A percentile compares a stretch with the other conserved stretches of the same genome.
These are phyloP conservation scores for Ochotona princeps DNA, from an alignment of 2,113 vertebrate species.

Conservation along the genomic window DNA sequence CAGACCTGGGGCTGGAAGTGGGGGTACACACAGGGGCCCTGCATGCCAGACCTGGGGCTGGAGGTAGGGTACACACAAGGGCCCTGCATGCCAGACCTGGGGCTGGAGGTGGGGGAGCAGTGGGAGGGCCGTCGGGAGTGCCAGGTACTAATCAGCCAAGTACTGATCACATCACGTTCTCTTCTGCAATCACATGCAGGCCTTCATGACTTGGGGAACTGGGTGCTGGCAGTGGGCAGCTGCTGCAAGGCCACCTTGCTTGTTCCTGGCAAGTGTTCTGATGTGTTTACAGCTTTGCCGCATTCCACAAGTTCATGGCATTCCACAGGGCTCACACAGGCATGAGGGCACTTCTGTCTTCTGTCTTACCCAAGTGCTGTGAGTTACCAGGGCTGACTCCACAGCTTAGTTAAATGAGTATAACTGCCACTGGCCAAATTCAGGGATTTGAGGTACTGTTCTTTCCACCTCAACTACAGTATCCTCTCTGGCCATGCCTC, in stretches of 20 bases:
- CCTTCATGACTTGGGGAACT: neutral
- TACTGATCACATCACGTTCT: neutral
- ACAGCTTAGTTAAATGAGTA: neutral
- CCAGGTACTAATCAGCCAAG: constrained; percentile 1
- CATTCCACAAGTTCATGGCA: neutral
- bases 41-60: too few relatives aligned
- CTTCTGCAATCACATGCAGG: neutral
- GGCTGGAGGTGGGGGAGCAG: neutral
- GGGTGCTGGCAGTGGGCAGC: neutral
- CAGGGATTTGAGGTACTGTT: neutral
- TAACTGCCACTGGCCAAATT: neutral
- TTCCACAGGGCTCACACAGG: too few relatives aligned
- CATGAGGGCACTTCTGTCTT: neutral
- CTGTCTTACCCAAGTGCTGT: fast-evolving
- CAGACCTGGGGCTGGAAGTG: too few relatives aligned
- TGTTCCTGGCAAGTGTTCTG: neutral
- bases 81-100: neutral
- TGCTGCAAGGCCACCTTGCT: neutral
- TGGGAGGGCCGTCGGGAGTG: neutral
- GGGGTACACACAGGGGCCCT: too few relatives aligned
- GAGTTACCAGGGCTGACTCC: neutral
- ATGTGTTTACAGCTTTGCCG: neutral
- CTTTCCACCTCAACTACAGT: neutral
- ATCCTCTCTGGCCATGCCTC: neutral
- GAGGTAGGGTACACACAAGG: too few relatives aligned